Evolutionary conservation across 2,888 invertebrate species (phyloP).

Genomic region (Synanthedon andrenaeformis): DNA sequence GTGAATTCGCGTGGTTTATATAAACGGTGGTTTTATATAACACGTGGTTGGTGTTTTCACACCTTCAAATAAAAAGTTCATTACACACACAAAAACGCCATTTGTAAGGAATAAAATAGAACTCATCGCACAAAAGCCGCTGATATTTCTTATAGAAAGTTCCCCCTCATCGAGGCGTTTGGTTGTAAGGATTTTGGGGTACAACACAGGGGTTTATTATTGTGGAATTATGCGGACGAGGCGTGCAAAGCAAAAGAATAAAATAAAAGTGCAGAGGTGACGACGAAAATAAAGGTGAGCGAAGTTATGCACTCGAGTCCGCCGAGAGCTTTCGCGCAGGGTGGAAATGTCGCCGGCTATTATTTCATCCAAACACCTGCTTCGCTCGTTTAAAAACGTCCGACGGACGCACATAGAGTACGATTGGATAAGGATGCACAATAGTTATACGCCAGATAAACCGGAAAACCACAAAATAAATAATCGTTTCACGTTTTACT

Average conservation of each 20-base stretch:
- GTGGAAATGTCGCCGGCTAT: conserved; percentile 30
- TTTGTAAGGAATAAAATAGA: conserved; percentile 59
- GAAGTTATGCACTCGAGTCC: conserved; percentile 36
- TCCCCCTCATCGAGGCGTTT: conserved; percentile 38
- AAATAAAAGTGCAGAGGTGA: conserved; percentile 59
- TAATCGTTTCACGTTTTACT: conserved; percentile 43
- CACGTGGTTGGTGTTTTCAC: no score
- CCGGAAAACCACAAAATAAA: conserved; percentile 52
- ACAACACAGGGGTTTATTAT: conserved; percentile 52
- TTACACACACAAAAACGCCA: conserved; percentile 57
- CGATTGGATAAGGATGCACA: not conserved
- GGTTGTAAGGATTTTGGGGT: conserved; percentile 43
- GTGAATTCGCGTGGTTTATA: conserved; percentile 29
- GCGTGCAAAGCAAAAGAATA: conserved; percentile 57
- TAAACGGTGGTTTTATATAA: no score
- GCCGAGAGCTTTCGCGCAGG: conserved; percentile 19
- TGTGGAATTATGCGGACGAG: conserved; percentile 53
- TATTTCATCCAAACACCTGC: conserved; percentile 24
- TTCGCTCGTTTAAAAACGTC: conserved; percentile 7
- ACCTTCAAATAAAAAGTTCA: conserved; percentile 64
- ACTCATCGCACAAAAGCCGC: conserved; percentile 45
- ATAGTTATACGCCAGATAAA: conserved; percentile 12
- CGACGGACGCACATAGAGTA: not conserved
- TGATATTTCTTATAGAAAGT: conserved; percentile 62
- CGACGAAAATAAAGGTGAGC: conserved; percentile 39